Evolutionary conservation across 2,797 vertebrate species (phyloP), one percentile per base, ranked within the genome.

Genomic region (Danio kyathit): DNA sequence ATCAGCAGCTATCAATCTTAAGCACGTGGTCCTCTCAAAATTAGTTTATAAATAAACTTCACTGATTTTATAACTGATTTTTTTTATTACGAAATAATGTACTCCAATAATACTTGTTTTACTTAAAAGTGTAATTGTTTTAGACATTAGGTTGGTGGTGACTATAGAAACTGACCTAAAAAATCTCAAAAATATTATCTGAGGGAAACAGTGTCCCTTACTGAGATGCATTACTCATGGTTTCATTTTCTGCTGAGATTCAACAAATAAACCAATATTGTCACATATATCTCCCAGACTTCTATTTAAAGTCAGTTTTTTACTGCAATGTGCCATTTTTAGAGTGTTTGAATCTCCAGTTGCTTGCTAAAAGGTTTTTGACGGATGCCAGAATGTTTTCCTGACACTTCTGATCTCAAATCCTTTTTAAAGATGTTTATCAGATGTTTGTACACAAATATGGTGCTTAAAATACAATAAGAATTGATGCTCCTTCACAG

Each of bases 301-400:
- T 57, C n/a, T 57, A 44, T 44, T 57, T 7, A 43, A 72, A 72
- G 12, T 52, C 19, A 40, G 19, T 21, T 72, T 73, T 29, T 29
- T 29, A 51, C 9, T 51, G 7, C 5, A 51, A 54, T 41, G 21
- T 8, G 69, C 51, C 2, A 41, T 13, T 13, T 56, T 13, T 71
- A 48, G 7, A 41, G 51, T 38, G 48, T n/a, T 19, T 72, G 5
- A 11, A 56, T 14, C 40, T 44, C 56, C 11, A 57, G 52, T 14
- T 4, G 16, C 17, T 6, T 10, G n/a, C 12, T 5, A 21, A 21
- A 72, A 14, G 4, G 6, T 59, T 11, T 59, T n/a, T 11, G 70
- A 73, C 40, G 13, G 13, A 10, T 73, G 41, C 44, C 17, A 73
- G 52, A 73, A 59, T 61, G 19, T 60, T 60, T 74, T 38, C 73